Evolutionary conservation across 1,140 invertebrate species (phyloP).

Genomic region (Pseudomyrmex flavicornis): DNA sequence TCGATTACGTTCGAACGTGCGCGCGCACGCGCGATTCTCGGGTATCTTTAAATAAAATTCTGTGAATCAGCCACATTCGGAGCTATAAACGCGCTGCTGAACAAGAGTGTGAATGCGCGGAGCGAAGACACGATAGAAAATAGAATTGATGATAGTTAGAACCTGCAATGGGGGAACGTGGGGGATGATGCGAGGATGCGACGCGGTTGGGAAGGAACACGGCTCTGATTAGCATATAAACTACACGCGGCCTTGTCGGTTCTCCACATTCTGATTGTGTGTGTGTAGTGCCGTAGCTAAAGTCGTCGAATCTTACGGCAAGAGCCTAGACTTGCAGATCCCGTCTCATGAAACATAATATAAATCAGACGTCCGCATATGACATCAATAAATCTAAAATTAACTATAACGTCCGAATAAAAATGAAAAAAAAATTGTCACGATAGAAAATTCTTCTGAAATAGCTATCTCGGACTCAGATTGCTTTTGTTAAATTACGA

Average conservation of each 20-base stretch:
- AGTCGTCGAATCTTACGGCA: background rate
- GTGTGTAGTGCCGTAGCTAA: background rate
- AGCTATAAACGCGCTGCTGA: conserved; percentile 24
- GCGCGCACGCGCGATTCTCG: conserved; percentile 13
- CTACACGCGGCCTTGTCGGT: conserved; percentile 75
- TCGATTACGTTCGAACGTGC: conserved; percentile 20
- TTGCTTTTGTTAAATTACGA: background rate
- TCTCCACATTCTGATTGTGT: conserved; percentile 62
- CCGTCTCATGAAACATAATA: background rate
- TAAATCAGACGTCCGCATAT: background rate
- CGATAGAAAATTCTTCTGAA: background rate
- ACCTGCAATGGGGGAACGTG: conserved; percentile 19
- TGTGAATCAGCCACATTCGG: conserved; percentile 27
- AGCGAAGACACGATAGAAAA: conserved; percentile 48
- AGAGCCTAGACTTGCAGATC: conserved; percentile 18
- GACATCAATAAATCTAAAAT: conserved; percentile 10
- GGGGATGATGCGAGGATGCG: conserved; percentile 22
- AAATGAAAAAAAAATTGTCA: background rate
- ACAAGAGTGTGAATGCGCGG: conserved; percentile 37
- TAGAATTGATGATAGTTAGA: conserved; percentile 49
- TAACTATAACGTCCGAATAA: background rate
- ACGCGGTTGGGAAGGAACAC: conserved; percentile 72
- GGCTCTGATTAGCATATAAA: conserved; percentile 80
- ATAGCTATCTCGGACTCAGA: background rate
- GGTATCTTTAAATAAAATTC: conserved; percentile 30